A percentile compares a stretch with the other conserved stretches of the same genome.
phyloP scores from a whole-genome alignment of 35 echinoderm and acorn worm genomes.

The Holothuria glaberrima region DNA sequence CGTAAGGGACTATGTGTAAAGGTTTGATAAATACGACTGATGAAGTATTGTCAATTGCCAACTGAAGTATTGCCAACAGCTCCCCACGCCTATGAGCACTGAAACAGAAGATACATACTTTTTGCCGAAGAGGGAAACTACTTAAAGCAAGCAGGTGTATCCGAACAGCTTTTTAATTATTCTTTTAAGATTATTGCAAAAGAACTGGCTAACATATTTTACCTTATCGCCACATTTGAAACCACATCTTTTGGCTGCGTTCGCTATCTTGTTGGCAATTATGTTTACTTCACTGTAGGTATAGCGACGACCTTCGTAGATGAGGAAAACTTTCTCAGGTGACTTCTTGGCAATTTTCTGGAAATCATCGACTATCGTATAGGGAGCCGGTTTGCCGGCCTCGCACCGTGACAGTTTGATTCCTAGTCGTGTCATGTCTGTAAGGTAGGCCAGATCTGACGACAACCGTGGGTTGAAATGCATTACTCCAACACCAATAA shows the following conservation, averaged over 20 bases:
- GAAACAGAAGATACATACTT: too few species aligned
- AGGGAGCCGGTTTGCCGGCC: conserved; percentile 57
- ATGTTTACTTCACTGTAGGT: conserved; percentile 84
- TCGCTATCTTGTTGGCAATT: conserved; percentile 77
- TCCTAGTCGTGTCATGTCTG: conserved; percentile 67
- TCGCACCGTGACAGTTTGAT: conserved; percentile 56
- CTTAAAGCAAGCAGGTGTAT: too few species aligned
- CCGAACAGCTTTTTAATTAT: too few species aligned
- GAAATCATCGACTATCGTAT: conserved; percentile 81
- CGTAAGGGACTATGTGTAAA: too few species aligned
- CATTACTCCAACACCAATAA: conserved; percentile 38
- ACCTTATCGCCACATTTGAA: conserved; percentile 83
- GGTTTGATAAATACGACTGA: too few species aligned
- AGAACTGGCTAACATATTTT: background rate
- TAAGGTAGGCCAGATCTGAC: conserved; percentile 72
- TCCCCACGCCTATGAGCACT: too few species aligned
- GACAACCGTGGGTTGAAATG: conserved; percentile 63
- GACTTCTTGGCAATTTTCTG: conserved; percentile 69
- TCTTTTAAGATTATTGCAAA: too few species aligned
- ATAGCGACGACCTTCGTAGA: conserved; percentile 69
- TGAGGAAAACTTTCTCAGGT: conserved; percentile 78
- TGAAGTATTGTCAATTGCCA: too few species aligned
- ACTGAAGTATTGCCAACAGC: too few species aligned
- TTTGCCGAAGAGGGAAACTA: too few species aligned
- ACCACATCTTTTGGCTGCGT: conserved; percentile 60